Conservation (phyloP, 2,113 vertebrate species). For the Chelonoidis abingdonii region DNA sequence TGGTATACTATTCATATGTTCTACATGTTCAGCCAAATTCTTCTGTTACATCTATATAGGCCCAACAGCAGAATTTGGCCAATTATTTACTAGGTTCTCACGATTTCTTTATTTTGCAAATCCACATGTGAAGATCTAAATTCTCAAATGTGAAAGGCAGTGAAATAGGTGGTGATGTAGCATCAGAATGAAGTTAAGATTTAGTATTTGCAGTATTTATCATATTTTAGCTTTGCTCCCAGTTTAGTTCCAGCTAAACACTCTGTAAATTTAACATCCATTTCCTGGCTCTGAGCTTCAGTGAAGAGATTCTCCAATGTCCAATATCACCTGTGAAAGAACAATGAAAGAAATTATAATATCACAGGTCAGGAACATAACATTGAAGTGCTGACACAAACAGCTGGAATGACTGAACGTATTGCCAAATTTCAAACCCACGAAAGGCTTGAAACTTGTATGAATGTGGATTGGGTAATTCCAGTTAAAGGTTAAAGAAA, state of each 20-base stretch:
- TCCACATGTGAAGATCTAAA: not conserved
- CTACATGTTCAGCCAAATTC: not conserved
- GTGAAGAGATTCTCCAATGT: slow-evolving; percentile 81
- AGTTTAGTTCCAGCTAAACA: slow-evolving; percentile 73
- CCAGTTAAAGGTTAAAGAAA: not conserved
- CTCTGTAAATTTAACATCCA: slow-evolving; percentile 82
- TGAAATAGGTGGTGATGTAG: not conserved
- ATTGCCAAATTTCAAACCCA: not conserved
- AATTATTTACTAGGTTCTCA: not conserved
- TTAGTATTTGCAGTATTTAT: slow-evolving; percentile 67
- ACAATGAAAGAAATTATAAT: not conserved
- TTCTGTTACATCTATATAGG: not conserved
- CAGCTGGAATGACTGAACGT: not conserved
- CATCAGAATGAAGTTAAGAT: not conserved
- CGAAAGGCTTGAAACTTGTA: not conserved
- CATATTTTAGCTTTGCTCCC: slow-evolving; percentile 76
- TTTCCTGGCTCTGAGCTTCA: slow-evolving; percentile 78
- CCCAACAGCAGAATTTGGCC: not conserved
- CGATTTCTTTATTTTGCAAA: not conserved
- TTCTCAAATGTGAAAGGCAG: not conserved
- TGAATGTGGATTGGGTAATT: not conserved
- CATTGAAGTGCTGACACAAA: not conserved
- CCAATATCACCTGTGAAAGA: slow-evolving; percentile 71
- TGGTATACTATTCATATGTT: not conserved
- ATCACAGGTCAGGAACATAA: accelerated